Conservation (phyloP, 2,888 invertebrate genomes). For the Melieria crassipennis region DNA sequence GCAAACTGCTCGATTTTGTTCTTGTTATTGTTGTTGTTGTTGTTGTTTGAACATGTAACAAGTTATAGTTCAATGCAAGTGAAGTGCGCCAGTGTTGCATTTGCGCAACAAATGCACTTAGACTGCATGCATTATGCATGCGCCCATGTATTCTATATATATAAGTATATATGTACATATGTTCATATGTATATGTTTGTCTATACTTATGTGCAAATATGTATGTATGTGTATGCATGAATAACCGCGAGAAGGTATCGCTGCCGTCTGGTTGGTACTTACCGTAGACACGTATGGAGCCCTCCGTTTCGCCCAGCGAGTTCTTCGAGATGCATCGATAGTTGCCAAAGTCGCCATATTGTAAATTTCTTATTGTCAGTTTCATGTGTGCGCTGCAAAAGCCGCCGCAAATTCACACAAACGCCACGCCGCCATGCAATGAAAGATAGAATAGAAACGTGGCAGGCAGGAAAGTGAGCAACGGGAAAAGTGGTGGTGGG, state of each 20-base stretch:
- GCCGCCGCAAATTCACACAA: background rate
- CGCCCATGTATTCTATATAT: slow-evolving; percentile 1
- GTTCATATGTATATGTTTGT: slow-evolving; percentile 7
- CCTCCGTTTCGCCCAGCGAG: slow-evolving; percentile 92
- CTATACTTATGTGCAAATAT: background rate
- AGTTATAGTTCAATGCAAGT: too few relatives aligned
- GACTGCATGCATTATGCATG: slow-evolving; percentile 32
- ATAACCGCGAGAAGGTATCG: background rate
- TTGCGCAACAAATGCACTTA: slow-evolving; percentile 55
- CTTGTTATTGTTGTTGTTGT: too few relatives aligned
- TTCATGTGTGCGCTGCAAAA: slow-evolving; percentile 82
- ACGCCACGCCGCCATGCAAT: too few relatives aligned
- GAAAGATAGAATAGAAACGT: too few relatives aligned
- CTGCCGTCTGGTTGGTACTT: slow-evolving; percentile 59
- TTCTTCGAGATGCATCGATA: slow-evolving; percentile 94
- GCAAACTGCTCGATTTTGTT: too few relatives aligned
- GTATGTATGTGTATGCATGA: background rate
- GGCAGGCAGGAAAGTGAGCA: too few relatives aligned
- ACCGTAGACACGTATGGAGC: slow-evolving; percentile 92
- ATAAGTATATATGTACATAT: too few relatives aligned
- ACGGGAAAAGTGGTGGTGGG: too few relatives aligned
- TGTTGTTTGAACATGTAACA: too few relatives aligned
- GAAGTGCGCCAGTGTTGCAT: slow-evolving; percentile 18
- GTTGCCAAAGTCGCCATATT: slow-evolving; percentile 86
- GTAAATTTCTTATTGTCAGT: slow-evolving; percentile 84